A percentile compares a stretch with the other conserved stretches of the same genome.
These are phyloP conservation scores for Myotis davidii DNA, from an alignment of 2,113 vertebrate genomes.

Conservation along the genomic window DNA sequence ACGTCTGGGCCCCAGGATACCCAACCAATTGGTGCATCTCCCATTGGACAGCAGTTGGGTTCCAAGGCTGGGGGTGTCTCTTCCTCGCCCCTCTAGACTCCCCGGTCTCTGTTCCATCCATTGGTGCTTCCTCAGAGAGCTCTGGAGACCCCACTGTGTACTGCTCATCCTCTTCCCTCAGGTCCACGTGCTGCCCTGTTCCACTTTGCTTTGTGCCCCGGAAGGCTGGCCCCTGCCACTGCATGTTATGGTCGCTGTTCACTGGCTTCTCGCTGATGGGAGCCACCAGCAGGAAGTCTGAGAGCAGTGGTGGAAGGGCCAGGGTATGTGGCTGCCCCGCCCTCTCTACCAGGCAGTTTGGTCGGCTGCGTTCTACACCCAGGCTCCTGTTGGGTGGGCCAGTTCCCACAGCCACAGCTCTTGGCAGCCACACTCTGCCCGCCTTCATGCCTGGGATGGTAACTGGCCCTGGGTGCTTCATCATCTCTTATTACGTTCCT, in stretches of 20 bases:
- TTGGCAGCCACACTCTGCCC: not conserved
- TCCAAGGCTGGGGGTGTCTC: not conserved
- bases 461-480: not conserved
- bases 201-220: not conserved
- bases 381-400: not conserved
- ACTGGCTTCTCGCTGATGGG: not conserved
- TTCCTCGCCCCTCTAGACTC: not conserved
- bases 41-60: not conserved
- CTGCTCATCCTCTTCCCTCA: not conserved
- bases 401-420: not conserved
- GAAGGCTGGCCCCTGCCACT: not conserved
- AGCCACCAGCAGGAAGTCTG: not conserved
- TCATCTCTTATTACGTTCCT: not conserved
- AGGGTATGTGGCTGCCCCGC: too few relatives aligned
- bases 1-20: not conserved
- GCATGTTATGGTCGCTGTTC: not conserved
- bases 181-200: not conserved
- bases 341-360: not conserved
- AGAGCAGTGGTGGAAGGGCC: not conserved
- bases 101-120: not conserved
- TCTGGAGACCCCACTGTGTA: rapidly evolving
- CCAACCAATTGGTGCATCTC: not conserved
- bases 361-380: not conserved
- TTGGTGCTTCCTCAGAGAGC: not conserved
- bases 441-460: not conserved